Conservation (phyloP, 2,113 vertebrate species). For the Bubo bubo region DNA sequence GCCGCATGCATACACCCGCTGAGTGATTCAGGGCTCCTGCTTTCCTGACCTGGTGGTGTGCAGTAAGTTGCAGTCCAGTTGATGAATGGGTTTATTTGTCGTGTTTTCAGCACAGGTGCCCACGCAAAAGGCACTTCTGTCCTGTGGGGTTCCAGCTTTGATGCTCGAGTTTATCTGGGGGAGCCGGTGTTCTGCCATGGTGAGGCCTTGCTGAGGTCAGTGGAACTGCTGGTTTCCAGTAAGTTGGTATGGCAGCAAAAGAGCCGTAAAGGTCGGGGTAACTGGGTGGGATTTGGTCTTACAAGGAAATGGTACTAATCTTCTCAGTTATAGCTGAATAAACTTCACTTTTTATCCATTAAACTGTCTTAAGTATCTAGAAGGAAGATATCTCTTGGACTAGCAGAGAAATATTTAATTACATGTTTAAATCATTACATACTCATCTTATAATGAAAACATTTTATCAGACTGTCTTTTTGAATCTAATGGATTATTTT, state of each 20-base stretch:
- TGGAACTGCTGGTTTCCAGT: neutral
- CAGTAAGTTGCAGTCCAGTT: accelerated
- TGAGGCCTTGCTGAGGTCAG: neutral
- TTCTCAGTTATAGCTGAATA: neutral
- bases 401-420: neutral
- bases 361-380: neutral
- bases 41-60: neutral
- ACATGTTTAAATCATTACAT: neutral
- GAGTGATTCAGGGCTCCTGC: neutral
- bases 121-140: neutral
- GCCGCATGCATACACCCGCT: neutral
- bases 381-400: neutral
- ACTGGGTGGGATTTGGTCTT: neutral
- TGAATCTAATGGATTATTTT: constrained; percentile 17
- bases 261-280: neutral
- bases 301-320: neutral
- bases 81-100: neutral
- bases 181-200: neutral
- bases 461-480: constrained; percentile 37
- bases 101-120: neutral
- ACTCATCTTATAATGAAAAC: neutral
- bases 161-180: neutral
- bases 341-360: neutral
- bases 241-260: neutral
- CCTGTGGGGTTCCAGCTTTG: neutral